Evolutionary conservation across 2,113 vertebrate species (phyloP).

Genomic region (Glaucomys volans): DNA sequence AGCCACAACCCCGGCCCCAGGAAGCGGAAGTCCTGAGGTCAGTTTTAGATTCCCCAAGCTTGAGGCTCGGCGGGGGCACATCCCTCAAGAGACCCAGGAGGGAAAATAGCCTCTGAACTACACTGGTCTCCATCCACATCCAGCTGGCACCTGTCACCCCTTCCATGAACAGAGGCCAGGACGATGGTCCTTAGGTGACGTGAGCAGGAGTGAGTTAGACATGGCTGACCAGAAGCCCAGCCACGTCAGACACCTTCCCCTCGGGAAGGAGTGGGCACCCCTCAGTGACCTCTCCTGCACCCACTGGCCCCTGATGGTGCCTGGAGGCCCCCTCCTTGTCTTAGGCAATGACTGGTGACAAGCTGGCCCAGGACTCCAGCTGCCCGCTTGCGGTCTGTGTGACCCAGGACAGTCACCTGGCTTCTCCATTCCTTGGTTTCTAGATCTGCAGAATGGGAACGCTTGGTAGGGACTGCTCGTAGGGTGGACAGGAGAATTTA

Average conservation of each 20-base stretch:
- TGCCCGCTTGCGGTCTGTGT: accelerated
- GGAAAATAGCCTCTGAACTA: not conserved
- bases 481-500: not conserved
- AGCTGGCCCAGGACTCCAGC: not conserved
- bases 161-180: not conserved
- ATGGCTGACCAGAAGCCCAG: not conserved
- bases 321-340: not conserved
- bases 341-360: not conserved
- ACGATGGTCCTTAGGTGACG: not conserved
- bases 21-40: not conserved
- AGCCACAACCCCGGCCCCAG: not conserved
- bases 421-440: not conserved
- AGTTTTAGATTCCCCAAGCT: not conserved
- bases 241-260: accelerated
- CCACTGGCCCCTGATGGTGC: not conserved
- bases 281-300: not conserved
- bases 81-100: not conserved
- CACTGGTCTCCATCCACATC: not conserved
- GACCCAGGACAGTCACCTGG: not conserved
- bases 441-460: not conserved
- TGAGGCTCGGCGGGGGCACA: not conserved
- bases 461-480: not conserved
- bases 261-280: not conserved
- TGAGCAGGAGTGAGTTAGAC: not conserved
- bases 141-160: not conserved